These are phyloP conservation scores for Prorops nasuta DNA, from an alignment of 1,140 invertebrate genomes.

Conservation along the genomic window DNA sequence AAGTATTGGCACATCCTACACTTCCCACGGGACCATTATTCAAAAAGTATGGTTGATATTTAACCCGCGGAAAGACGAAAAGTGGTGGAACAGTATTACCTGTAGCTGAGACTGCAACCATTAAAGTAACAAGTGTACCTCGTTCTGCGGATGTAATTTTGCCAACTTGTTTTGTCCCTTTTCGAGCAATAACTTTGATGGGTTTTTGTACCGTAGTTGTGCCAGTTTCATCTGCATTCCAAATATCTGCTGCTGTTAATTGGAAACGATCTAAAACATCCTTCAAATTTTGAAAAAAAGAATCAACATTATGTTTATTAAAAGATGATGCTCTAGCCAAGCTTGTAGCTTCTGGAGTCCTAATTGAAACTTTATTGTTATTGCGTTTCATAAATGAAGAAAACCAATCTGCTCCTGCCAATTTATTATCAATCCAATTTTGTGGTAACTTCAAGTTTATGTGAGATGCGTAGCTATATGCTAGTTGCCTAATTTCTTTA, in stretches of 20 bases:
- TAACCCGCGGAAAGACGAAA: constrained; percentile 37
- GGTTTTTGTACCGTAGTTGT: constrained; percentile 28
- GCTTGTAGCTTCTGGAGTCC: constrained; percentile 37
- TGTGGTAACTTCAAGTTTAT: neutral
- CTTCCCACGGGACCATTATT: constrained; percentile 39
- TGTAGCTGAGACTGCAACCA: constrained; percentile 16
- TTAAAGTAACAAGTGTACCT: constrained; percentile 37
- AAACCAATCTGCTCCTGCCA: neutral
- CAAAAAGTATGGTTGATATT: constrained; percentile 34
- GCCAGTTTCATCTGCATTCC: neutral
- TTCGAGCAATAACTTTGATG: constrained; percentile 16
- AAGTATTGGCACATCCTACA: constrained; percentile 26
- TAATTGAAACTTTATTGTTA: constrained; percentile 30
- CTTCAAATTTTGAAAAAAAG: no score
- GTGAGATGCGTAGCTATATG: neutral
- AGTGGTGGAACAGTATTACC: constrained; percentile 22
- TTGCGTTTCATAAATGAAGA: neutral
- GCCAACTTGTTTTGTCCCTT: constrained; percentile 38
- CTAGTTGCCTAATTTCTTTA: neutral
- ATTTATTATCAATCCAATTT: neutral
- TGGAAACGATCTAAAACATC: neutral
- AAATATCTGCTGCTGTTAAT: neutral
- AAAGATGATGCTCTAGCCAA: constrained; percentile 35
- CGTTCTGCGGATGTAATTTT: constrained; percentile 33
- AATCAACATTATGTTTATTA: constrained; percentile 30